Evolutionary conservation across 1,140 invertebrate species (phyloP), one percentile per base, ranked within the genome.

Genomic region (Parasteatoda tepidariorum): DNA sequence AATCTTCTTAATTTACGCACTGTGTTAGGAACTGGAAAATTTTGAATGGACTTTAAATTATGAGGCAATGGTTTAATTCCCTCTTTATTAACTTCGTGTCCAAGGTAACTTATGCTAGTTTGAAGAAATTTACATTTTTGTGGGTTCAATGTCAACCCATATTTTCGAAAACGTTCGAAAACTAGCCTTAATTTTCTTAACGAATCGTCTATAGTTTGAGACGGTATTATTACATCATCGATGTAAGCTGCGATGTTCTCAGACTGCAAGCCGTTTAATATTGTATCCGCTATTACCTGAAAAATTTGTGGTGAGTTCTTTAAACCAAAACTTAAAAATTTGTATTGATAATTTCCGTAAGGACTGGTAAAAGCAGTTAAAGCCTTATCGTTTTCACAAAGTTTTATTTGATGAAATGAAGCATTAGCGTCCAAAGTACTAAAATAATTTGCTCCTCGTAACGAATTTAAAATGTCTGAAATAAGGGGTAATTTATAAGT

Each of bases 21-120:
- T 33, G 48, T 59, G 6, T 84, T 70, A 5, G 84, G 84, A 18
- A 13, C 18, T 31, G 54, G 54, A 4, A 85, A 70, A n/a, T 82
- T 33, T 22, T 15, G 11, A 2, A 85, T 34, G 81, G 74, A 64
- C 9, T 41, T 33, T 11, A 85, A 22, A 62, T 85, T 85, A 5
- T 59, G 38, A 0, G 62, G 57, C 6, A 61, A 24, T 7, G 57
- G 57, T 7, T n/a, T n/a, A n/a, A n/a, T n/a, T n/a, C n/a, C n/a
- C n/a, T n/a, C n/a, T n/a, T n/a, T n/a, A n/a, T n/a, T n/a, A n/a
- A n/a, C n/a, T n/a, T n/a, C n/a, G n/a, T n/a, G n/a, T n/a, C n/a
- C n/a, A n/a, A n/a, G n/a, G n/a, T n/a, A n/a, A n/a, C n/a, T n/a
- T n/a, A n/a, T n/a, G n/a, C n/a, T n/a, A n/a, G n/a, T n/a, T n/a